Conservation (phyloP, 1,140 invertebrate genomes). For the Drosophila nannoptera region DNA sequence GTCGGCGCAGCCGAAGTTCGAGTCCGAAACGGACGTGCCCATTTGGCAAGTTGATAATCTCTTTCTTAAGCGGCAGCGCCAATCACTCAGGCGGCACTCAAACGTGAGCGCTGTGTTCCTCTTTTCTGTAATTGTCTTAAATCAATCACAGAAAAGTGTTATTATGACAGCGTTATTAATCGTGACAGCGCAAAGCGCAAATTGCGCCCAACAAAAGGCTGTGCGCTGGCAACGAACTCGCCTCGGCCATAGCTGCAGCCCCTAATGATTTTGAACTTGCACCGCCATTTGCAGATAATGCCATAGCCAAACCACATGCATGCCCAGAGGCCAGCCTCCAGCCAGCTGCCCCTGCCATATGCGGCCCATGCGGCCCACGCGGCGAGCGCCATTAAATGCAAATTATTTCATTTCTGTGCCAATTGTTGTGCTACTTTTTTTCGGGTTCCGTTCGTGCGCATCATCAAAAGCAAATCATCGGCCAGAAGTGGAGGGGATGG, state of each 20-base stretch:
- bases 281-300: conserved; percentile 70
- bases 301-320: conserved; percentile 44
- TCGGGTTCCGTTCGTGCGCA: conserved; percentile 65
- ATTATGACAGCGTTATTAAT: conserved; percentile 78
- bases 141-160: conserved; percentile 78
- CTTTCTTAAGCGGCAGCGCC: conserved; percentile 75
- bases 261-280: conserved; percentile 75
- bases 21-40: conserved; percentile 61
- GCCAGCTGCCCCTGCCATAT: conserved; percentile 1
- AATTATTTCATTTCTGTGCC: conserved; percentile 78
- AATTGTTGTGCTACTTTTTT: conserved; percentile 76
- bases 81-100: conserved; percentile 68
- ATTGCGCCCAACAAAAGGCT: conserved; percentile 55
- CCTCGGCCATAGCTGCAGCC: conserved; percentile 21
- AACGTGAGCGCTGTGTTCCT: conserved; percentile 75
- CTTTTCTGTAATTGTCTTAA: conserved; percentile 78
- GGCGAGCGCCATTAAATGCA: conserved; percentile 73
- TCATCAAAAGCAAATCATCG: conserved; percentile 75
- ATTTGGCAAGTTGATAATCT: conserved; percentile 78
- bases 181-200: conserved; percentile 68
- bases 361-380: conserved; percentile 61
- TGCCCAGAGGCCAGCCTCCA: conserved; percentile 15
- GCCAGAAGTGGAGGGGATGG: conserved; percentile 23
- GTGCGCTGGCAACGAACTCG: conserved; percentile 28
- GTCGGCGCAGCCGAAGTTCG: conserved; percentile 20